Conservation (phyloP, 1,140 invertebrate species). For the Lysiphlebus fabarum region DNA sequence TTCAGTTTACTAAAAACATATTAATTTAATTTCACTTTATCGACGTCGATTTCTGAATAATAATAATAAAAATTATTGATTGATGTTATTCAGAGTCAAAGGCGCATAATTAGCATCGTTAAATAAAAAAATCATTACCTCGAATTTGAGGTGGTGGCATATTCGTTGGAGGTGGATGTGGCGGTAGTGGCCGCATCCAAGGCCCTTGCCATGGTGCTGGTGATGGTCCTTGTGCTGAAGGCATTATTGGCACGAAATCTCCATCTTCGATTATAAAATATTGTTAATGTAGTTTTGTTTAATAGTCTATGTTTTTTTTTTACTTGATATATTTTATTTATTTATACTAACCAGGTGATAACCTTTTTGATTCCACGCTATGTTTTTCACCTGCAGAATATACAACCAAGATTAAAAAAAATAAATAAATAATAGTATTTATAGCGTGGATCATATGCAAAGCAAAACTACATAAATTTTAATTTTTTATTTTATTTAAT, state of each 20-base stretch:
- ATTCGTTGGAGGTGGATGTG: constrained; percentile 41
- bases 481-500: too few relatives aligned
- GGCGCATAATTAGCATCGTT: too few relatives aligned
- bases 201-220: constrained; percentile 44
- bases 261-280: constrained; percentile 16
- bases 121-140: constrained; percentile 35
- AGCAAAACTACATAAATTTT: too few relatives aligned
- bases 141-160: constrained; percentile 51
- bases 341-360: constrained; percentile 34
- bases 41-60: too few relatives aligned
- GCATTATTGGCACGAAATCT: constrained; percentile 32
- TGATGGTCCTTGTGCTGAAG: constrained; percentile 25
- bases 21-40: too few relatives aligned
- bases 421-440: too few relatives aligned
- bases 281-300: too few relatives aligned
- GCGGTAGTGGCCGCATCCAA: constrained; percentile 43
- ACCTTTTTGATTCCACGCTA: constrained; percentile 39
- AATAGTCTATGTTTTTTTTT: neutral
- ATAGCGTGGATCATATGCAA: too few relatives aligned
- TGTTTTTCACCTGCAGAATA: constrained; percentile 47
- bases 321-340: neutral
- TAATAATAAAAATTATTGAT: too few relatives aligned
- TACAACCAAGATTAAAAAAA: too few relatives aligned
- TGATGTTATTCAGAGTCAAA: too few relatives aligned
- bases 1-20: too few relatives aligned